Conservation (phyloP, 2,113 vertebrate species). For the Desmodus rotundus region DNA sequence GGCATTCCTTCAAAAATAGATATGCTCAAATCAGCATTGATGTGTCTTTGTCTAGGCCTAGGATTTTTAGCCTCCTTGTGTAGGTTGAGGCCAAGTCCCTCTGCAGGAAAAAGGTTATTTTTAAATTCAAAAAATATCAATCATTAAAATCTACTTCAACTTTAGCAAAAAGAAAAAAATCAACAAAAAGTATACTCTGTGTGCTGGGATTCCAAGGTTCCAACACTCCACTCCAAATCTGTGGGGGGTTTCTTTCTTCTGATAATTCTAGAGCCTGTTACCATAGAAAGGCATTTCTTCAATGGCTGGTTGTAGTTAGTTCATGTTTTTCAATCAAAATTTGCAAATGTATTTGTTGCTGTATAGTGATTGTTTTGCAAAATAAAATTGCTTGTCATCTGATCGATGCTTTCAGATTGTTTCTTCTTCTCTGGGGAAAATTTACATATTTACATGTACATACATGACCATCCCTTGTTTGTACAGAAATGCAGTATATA, state of each 20-base stretch:
- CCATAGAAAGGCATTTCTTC: slow-evolving; percentile 86
- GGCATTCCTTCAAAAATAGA: slow-evolving; percentile 57
- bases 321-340: slow-evolving; percentile 90
- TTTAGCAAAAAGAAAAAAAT: slow-evolving; percentile 86
- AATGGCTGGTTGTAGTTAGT: slow-evolving; percentile 90
- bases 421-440: neutral
- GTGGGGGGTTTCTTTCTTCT: slow-evolving; percentile 80
- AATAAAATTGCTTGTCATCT: slow-evolving; percentile 91
- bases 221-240: slow-evolving; percentile 79
- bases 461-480: neutral
- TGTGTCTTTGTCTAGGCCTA: slow-evolving; percentile 40
- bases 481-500: neutral
- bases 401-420: slow-evolving; percentile 23
- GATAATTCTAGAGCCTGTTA: slow-evolving; percentile 85
- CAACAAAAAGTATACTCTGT: slow-evolving; percentile 75
- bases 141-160: slow-evolving; percentile 81
- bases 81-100: slow-evolving; percentile 66
- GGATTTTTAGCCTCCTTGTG: slow-evolving; percentile 62
- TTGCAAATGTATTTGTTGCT: slow-evolving; percentile 92
- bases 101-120: slow-evolving; percentile 71
- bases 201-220: slow-evolving; percentile 80
- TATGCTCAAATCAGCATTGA: slow-evolving; percentile 54
- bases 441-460: neutral
- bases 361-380: slow-evolving; percentile 93
- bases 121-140: slow-evolving; percentile 62